phyloP scores from a whole-genome alignment of 2,113 vertebrate genomes.

The Oreotragus oreotragus region DNA sequence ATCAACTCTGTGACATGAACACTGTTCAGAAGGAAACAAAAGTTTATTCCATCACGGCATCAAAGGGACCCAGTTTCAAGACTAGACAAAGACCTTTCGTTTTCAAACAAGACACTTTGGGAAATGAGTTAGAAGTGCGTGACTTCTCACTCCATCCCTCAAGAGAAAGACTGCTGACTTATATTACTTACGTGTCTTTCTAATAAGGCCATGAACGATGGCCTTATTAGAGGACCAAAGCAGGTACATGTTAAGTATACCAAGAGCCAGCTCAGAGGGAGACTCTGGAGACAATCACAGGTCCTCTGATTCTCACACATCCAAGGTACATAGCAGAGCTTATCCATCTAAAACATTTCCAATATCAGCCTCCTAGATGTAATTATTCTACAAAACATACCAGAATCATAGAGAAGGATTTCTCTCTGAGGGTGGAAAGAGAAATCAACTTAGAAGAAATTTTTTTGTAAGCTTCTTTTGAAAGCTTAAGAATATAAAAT shows the following conservation, averaged over 20 bases:
- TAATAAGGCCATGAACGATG: neutral
- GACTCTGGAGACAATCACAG: neutral
- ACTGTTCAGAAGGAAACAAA: neutral
- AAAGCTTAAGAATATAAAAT: constrained; percentile 22
- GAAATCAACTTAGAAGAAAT: constrained; percentile 28
- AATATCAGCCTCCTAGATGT: neutral
- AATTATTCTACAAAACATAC: constrained; percentile 43
- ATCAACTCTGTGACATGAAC: neutral
- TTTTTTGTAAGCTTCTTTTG: neutral
- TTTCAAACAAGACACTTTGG: neutral
- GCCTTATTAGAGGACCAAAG: neutral
- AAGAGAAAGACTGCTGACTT: neutral
- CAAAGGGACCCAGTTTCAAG: neutral
- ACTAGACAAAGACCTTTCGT: neutral
- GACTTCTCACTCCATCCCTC: neutral
- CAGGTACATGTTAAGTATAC: neutral
- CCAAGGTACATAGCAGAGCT: constrained; percentile 4
- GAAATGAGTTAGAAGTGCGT: rapidly evolving
- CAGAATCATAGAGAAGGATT: constrained; percentile 53
- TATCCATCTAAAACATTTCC: constrained; percentile 27
- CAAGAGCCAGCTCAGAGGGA: neutral
- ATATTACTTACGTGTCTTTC: neutral
- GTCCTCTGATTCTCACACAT: constrained; percentile 9
- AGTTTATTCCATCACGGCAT: neutral
- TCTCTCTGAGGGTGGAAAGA: constrained; percentile 37